A percentile compares a stretch with the other conserved stretches of the same genome.
These are phyloP conservation scores for Amphiprion ocellaris DNA, from an alignment of 2,113 vertebrate species.

Conservation along the genomic window DNA sequence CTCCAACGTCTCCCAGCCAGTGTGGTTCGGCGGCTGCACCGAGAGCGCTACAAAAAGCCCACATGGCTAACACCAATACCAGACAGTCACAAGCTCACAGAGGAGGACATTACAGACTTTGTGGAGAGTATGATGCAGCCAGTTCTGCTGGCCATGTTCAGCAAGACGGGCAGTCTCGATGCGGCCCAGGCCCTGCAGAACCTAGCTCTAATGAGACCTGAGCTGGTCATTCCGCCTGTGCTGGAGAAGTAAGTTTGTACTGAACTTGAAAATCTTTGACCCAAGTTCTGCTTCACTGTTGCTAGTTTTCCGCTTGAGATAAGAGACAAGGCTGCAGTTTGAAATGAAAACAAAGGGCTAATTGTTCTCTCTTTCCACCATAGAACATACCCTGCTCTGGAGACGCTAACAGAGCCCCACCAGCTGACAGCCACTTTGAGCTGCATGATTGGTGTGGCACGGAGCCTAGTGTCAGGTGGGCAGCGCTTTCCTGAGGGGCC, in stretches of 20 bases:
- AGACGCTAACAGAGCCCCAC: constrained; percentile 98
- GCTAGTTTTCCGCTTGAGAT: constrained; percentile 10
- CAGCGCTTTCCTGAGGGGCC: constrained; percentile 95
- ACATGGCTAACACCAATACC: constrained; percentile 95
- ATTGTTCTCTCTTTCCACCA: constrained; percentile 39
- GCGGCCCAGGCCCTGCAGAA: constrained; percentile 98
- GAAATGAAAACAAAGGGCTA: constrained; percentile 34
- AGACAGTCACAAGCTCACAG: constrained; percentile 93
- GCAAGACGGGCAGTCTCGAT: constrained; percentile 97
- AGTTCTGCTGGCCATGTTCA: constrained; percentile 98
- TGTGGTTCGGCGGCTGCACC: constrained; percentile 93
- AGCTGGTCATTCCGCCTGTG: constrained; percentile 97
- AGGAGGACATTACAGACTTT: constrained; percentile 95
- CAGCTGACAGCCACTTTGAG: constrained; percentile 98
- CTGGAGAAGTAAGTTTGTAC: constrained; percentile 90
- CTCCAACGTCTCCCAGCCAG: constrained; percentile 93
- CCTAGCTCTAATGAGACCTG: constrained; percentile 96
- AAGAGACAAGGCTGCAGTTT: constrained; percentile 18
- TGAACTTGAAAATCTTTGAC: background rate
- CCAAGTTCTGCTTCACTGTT: constrained; percentile 1
- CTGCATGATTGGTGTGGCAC: constrained; percentile 98
- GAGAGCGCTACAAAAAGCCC: constrained; percentile 93
- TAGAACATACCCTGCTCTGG: constrained; percentile 97
- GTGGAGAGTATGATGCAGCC: constrained; percentile 98
- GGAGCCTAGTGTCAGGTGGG: constrained; percentile 93